These are phyloP conservation scores for Alentia gelatinosa DNA, from an alignment of 2,888 invertebrate species.

Conservation along the genomic window DNA sequence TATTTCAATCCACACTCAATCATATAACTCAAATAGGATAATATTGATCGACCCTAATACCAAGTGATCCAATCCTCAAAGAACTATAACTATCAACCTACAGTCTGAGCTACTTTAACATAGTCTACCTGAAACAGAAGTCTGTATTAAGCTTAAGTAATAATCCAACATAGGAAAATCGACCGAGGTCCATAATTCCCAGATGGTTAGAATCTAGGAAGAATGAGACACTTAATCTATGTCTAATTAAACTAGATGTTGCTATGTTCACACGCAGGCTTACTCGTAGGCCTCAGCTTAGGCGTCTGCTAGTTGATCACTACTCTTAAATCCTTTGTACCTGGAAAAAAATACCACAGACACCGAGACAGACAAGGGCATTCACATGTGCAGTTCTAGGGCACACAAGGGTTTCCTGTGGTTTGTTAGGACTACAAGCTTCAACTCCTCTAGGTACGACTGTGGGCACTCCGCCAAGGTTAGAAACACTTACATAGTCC, in stretches of 20 bases:
- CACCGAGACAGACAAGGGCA: not conserved
- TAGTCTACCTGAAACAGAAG: not conserved
- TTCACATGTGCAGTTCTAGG: not conserved
- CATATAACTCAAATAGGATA: not conserved
- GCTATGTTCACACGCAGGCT: no score
- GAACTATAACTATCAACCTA: no score
- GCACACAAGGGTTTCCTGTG: not conserved
- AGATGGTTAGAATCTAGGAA: not conserved
- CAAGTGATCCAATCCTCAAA: not conserved
- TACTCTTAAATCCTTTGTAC: not conserved
- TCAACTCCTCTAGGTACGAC: not conserved
- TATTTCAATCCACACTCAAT: not conserved
- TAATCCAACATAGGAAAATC: not conserved
- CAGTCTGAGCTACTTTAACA: not conserved
- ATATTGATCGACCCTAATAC: no score
- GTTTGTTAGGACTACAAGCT: not conserved
- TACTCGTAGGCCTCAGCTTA: no score
- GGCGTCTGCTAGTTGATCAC: not conserved
- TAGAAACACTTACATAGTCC: conserved; percentile 45
- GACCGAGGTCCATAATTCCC: not conserved
- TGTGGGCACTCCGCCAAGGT: not conserved
- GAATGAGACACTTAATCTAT: not conserved
- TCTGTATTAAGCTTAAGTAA: not conserved
- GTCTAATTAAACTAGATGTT: not conserved
- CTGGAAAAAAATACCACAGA: not conserved